Evolutionary conservation across 2,113 vertebrate genomes (phyloP), one percentile per base, ranked within the genome.

Genomic region (Xiphophorus hellerii): DNA sequence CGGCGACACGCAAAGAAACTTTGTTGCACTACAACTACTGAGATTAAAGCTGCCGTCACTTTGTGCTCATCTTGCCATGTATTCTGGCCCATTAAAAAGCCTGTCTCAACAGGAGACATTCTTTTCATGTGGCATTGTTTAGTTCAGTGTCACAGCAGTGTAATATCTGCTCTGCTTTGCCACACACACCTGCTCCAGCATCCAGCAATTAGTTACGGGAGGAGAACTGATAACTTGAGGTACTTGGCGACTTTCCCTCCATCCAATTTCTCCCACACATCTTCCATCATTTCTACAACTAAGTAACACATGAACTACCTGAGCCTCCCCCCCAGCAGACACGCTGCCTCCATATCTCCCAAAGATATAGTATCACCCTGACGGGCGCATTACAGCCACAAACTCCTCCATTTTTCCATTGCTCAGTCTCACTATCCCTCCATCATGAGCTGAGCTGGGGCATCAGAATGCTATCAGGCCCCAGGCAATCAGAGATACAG

Each of bases 401-500:
- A 82, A 90, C 77, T 69, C 79, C 65, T 82, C 83, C 39, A 90
- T 89, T 92, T 88, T 81, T 73, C 82, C 80, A 90, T 85, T 42
- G 63, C 89, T 86, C 85, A 87, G 78, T 76, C 74, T 78, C 22
- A 20, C 84, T 84, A 81, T 84, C 84, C 83, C 73, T 84, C 82
- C 73, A 82, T 90, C 85, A 64, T 70, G 42, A 88, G 93, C 88
- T 91, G 88, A 93, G 87, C 92, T 58, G 82, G 76, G 78, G 82
- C 86, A 82, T 80, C 81, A 86, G 94, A 92, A 95, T 94, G 88
- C 73, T 92, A 91, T 95, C 95, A 85, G 33, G 71, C 93, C 90
- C 80, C 89, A 77, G 89, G 95, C 93, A 94, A 94, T 95, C 93
- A 90, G 69, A 88, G 92, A 91, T 92, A 92, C 91, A 92, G 94